Conservation (phyloP, 2,113 vertebrate genomes). For the Ondatra zibethicus region DNA sequence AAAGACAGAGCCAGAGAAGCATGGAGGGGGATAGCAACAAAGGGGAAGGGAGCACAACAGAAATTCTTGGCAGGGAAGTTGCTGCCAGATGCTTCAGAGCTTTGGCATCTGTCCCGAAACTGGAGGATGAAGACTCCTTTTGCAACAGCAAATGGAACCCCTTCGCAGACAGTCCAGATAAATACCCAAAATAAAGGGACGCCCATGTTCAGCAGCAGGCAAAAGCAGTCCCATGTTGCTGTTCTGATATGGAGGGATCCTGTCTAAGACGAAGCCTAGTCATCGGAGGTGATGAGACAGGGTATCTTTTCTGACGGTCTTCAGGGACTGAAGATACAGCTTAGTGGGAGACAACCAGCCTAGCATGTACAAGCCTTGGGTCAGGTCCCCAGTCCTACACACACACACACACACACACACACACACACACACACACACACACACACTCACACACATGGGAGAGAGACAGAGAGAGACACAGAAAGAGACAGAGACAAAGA, state of each 20-base stretch:
- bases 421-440: not conserved
- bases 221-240: not conserved
- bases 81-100: no score
- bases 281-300: no score
- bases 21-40: fast-evolving
- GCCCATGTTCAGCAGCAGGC: not conserved
- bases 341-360: no score
- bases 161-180: not conserved
- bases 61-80: no score
- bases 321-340: not conserved
- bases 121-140: not conserved
- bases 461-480: no score
- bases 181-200: not conserved
- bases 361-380: not conserved
- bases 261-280: not conserved
- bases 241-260: fast-evolving
- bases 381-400: not conserved
- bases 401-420: not conserved
- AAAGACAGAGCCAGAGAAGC: not conserved
- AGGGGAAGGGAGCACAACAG: not conserved
- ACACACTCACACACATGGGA: no score
- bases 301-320: not conserved
- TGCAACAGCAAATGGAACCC: not conserved
- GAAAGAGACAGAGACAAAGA: no score
- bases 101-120: not conserved